Conservation (phyloP, 1,140 invertebrate species). For the Nasonia vitripennis region DNA sequence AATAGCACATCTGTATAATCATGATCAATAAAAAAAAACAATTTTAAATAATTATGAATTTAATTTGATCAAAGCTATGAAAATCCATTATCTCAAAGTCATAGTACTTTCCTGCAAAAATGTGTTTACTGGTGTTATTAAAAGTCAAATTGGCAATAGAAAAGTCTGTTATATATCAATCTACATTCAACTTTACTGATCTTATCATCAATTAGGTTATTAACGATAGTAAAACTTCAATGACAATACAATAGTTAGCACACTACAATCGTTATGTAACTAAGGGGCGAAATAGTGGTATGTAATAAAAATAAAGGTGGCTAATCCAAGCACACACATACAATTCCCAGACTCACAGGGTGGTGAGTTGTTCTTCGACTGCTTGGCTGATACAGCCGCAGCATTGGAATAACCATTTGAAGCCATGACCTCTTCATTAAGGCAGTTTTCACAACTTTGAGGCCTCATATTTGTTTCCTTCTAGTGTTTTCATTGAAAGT, state of each 20-base stretch:
- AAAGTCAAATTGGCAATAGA: conserved; percentile 14
- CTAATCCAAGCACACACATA: conserved; percentile 74
- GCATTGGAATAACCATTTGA: conserved; percentile 68
- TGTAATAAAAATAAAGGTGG: conserved; percentile 63
- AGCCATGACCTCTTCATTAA: conserved; percentile 68
- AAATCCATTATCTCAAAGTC: conserved; percentile 24
- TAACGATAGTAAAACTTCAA: conserved; percentile 28
- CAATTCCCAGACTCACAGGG: conserved; percentile 74
- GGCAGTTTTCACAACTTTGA: conserved; percentile 70
- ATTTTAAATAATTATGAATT: conserved; percentile 11
- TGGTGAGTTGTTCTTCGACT: conserved; percentile 70
- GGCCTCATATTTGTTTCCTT: conserved; percentile 68
- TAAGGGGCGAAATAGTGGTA: conserved; percentile 29
- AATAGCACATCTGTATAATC: background rate
- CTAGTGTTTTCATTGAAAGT: conserved; percentile 37
- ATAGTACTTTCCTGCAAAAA: background rate
- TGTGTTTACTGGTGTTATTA: conserved; percentile 23
- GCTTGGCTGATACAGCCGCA: conserved; percentile 57
- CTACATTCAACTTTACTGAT: conserved; percentile 36
- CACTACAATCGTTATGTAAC: conserved; percentile 35
- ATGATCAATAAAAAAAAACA: background rate
- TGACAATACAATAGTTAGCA: conserved; percentile 41
- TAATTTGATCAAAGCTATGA: conserved; percentile 15
- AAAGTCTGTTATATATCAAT: conserved; percentile 32
- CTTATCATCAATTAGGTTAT: conserved; percentile 36